These are phyloP conservation scores for Halcyon chelicuti DNA, from an alignment of 2,797 vertebrate genomes.

Conservation along the genomic window DNA sequence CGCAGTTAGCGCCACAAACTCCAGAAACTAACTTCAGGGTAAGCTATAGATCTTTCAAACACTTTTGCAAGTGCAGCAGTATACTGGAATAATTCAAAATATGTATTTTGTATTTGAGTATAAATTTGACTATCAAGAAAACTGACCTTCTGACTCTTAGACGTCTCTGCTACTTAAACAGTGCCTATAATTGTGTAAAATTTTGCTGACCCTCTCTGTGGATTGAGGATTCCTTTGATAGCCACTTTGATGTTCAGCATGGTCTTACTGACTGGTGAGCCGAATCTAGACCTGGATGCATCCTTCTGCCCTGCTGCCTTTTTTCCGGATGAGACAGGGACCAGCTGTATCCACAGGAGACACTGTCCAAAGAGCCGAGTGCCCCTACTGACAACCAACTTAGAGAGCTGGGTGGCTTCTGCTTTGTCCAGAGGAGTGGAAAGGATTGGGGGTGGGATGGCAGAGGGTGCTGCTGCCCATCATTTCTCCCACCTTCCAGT, in stretches of 20 bases:
- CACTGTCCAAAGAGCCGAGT: neutral
- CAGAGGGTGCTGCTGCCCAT: slow-evolving; percentile 39
- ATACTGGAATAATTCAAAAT: slow-evolving; percentile 54
- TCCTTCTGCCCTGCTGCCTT: slow-evolving; percentile 60
- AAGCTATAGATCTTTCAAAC: slow-evolving; percentile 76
- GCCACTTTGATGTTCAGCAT: slow-evolving; percentile 14
- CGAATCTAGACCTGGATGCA: slow-evolving; percentile 55
- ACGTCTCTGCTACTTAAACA: slow-evolving; percentile 48
- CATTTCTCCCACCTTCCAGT: slow-evolving; percentile 52
- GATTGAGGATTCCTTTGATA: slow-evolving; percentile 48
- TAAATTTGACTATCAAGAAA: slow-evolving; percentile 60
- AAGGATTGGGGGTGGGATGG: slow-evolving; percentile 48
- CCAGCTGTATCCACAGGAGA: slow-evolving; percentile 42
- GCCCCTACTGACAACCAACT: slow-evolving; percentile 10
- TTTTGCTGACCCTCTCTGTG: slow-evolving; percentile 49
- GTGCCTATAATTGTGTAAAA: slow-evolving; percentile 25
- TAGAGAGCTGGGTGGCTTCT: slow-evolving; percentile 60
- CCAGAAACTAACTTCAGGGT: slow-evolving; percentile 88
- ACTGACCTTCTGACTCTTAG: slow-evolving; percentile 58
- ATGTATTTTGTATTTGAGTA: slow-evolving; percentile 64
- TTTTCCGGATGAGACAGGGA: slow-evolving; percentile 66
- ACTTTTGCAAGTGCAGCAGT: slow-evolving; percentile 61
- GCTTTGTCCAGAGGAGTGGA: slow-evolving; percentile 46
- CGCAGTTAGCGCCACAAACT: slow-evolving; percentile 84
- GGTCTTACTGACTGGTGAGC: slow-evolving; percentile 48